Evolutionary conservation across 2,113 vertebrate genomes (phyloP).

Genomic region (Megaleporinus macrocephalus): DNA sequence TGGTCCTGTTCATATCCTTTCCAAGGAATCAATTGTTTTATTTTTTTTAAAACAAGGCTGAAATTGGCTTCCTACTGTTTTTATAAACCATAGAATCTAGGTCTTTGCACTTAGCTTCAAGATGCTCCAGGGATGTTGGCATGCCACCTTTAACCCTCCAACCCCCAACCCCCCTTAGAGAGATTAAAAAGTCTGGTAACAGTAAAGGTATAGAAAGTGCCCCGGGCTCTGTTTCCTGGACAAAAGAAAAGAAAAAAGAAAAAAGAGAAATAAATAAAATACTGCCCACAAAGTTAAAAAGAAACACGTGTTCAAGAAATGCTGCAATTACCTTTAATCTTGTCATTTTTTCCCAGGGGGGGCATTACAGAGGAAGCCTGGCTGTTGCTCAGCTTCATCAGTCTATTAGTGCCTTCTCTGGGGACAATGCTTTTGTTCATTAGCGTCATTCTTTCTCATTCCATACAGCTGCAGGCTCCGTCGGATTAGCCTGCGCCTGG

Average conservation of each 20-base stretch:
- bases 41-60: too few species aligned
- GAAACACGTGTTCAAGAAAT: not conserved
- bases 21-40: too few species aligned
- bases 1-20: too few species aligned
- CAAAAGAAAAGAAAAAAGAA: not conserved
- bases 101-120: too few species aligned
- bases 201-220: not conserved
- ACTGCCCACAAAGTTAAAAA: not conserved
- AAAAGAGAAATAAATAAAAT: not conserved
- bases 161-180: too few species aligned
- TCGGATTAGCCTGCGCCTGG: not conserved
- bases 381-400: conserved; percentile 3
- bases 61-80: too few species aligned
- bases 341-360: conserved; percentile 3
- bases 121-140: too few species aligned
- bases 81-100: too few species aligned
- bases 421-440: not conserved
- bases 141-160: too few species aligned
- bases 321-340: conserved; percentile 22
- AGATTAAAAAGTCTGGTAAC: too few species aligned
- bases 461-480: not conserved
- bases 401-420: not conserved
- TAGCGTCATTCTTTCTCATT: not conserved
- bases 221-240: too few species aligned
- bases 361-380: not conserved